phyloP scores from a whole-genome alignment of 2,113 vertebrate genomes.

The Zingel zingel region DNA sequence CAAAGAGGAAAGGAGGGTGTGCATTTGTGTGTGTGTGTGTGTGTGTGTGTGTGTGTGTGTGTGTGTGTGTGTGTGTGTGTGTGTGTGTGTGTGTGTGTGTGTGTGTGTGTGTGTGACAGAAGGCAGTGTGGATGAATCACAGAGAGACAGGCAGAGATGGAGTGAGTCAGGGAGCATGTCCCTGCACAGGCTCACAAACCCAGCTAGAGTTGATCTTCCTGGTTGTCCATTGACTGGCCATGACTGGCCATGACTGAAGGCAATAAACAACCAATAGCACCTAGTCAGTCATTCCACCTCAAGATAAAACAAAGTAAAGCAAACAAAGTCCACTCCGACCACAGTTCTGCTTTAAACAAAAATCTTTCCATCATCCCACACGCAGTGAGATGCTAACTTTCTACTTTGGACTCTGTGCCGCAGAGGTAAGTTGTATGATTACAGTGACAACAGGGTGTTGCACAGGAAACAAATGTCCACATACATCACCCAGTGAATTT shows the following conservation, averaged over 20 bases:
- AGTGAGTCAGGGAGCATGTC: constrained; percentile 72
- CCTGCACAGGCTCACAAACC: constrained; percentile 46
- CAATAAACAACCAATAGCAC: constrained; percentile 27
- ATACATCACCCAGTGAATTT: neutral
- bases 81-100: constrained; percentile 11
- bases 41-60: constrained; percentile 7
- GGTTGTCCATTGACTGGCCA: constrained; percentile 36
- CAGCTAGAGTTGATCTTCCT: constrained; percentile 50
- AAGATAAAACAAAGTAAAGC: neutral
- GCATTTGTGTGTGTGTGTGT: constrained; percentile 7
- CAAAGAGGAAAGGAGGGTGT: constrained; percentile 28
- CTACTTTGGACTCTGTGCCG: neutral
- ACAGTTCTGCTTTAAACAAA: neutral
- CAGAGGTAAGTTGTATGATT: constrained; percentile 8
- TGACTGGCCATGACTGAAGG: constrained; percentile 40
- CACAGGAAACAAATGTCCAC: neutral
- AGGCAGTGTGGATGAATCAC: constrained; percentile 60
- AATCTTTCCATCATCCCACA: constrained; percentile 5
- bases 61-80: neutral
- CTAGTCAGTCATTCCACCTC: constrained; percentile 11
- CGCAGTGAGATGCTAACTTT: neutral
- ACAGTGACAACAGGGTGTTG: neutral
- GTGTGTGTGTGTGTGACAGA: constrained; percentile 27
- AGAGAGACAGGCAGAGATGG: constrained; percentile 31
- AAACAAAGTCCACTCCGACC: neutral